These are phyloP conservation scores for Drosophila kuntzei DNA, from an alignment of 2,888 invertebrate genomes.

Conservation along the genomic window DNA sequence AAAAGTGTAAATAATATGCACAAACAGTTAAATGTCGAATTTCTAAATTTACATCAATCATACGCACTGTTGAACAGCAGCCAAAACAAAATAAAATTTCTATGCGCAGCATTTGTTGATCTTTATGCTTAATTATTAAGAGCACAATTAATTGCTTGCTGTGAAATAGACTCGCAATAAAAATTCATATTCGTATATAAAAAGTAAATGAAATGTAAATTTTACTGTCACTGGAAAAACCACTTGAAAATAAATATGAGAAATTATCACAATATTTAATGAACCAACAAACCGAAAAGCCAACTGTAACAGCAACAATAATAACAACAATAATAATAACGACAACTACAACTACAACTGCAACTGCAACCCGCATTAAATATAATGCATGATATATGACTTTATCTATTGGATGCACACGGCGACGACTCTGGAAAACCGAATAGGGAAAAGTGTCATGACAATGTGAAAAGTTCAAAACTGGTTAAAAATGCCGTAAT, in stretches of 20 bases:
- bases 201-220: conserved; percentile 61
- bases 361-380: conserved; percentile 39
- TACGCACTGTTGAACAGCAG: conserved; percentile 29
- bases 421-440: conserved; percentile 13
- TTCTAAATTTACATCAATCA: conserved; percentile 37
- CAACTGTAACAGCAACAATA: conserved; percentile 29
- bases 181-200: not conserved
- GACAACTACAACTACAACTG: not conserved
- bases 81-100: not conserved
- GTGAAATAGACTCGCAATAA: not conserved
- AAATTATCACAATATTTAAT: conserved; percentile 80
- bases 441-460: conserved; percentile 22
- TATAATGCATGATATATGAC: conserved; percentile 70
- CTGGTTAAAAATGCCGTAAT: conserved; percentile 31
- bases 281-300: conserved; percentile 72
- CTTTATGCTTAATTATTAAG: conserved; percentile 18
- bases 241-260: conserved; percentile 78
- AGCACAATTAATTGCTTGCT: conserved; percentile 43
- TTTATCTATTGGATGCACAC: conserved; percentile 69
- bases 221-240: conserved; percentile 57
- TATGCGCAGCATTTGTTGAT: conserved; percentile 1
- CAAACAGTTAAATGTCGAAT: too few relatives aligned
- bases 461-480: conserved; percentile 23
- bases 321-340: not conserved
- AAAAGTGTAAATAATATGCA: too few relatives aligned